Evolutionary conservation across 2,888 invertebrate species (phyloP), one percentile per base, ranked within the genome.

Genomic region (Ormyrus thymus): DNA sequence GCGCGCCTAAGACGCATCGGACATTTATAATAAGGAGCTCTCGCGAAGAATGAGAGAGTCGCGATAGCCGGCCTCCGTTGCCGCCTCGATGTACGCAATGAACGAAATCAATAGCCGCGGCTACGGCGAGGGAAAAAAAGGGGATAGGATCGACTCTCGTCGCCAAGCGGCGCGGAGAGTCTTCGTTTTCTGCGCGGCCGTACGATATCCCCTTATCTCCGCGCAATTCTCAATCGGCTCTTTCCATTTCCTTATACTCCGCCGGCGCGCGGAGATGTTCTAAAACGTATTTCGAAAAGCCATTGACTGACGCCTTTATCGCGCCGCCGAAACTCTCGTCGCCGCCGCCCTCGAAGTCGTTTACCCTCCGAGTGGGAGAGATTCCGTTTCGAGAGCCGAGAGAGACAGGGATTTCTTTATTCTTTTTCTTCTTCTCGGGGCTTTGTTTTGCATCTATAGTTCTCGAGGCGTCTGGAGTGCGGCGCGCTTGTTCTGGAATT

Each of bases 151-250:
- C n/a, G 7, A 7, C 56, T 43, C 59, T 7, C 59, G 59, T 29
- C 29, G 29, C 29, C 59, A 58, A 13, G 15, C 58, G 29, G 29
- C 29, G 7, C 58, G 6, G 7, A 58, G 29, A 58, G 58, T 58
- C 1, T 15, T 6, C 58, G 29, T 58, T 58, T 58, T 9, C 9
- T 56, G 43, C 9, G 1, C 29, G n/a, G 2, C 5, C 0, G 11
- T 7, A n/a, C 62, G 7, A 6, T 46, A 2, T 62, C 62, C 46
- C 10, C 64, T 64, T 64, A 64, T 64, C 64, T 48, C 50, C 56
- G 56, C 6, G 62, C 69, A 58, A 70, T 70, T 70, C 58, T n/a
- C 70, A 58, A 70, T 70, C 59, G 62, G 15, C 55, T 69, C 55
- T 61, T 48, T 48, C 59, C 70, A 59, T 50, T 70, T 70, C 70